A percentile compares a stretch with the other conserved stretches of the same genome.
Evolutionary conservation across 2,888 invertebrate species (phyloP).

Genomic region (Agapetus fuscipes): DNA sequence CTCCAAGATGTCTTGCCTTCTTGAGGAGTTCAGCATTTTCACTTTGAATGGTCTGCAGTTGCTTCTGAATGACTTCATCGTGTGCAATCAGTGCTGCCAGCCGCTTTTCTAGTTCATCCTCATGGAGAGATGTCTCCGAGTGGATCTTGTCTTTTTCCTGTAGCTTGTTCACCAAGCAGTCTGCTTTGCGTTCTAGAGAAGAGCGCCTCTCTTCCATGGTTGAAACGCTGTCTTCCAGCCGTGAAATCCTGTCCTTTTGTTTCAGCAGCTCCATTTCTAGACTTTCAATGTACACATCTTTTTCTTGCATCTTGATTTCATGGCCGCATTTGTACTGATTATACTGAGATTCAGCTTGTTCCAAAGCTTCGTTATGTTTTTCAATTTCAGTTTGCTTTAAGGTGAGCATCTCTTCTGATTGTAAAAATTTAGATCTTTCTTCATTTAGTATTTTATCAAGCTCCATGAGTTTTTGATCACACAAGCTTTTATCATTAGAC

Average conservation of each 20-base stretch:
- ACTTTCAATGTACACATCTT: constrained; percentile 63
- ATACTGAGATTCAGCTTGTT: constrained; percentile 31
- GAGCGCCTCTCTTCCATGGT: constrained; percentile 50
- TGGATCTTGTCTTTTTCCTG: constrained; percentile 47
- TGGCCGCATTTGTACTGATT: constrained; percentile 39
- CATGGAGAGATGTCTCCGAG: constrained; percentile 50
- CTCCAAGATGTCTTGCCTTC: constrained; percentile 42
- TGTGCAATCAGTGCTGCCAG: constrained; percentile 51
- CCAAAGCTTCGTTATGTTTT: constrained; percentile 32
- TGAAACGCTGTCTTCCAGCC: constrained; percentile 56
- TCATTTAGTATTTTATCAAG: constrained; percentile 38
- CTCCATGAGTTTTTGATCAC: constrained; percentile 36
- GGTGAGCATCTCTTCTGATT: constrained; percentile 1
- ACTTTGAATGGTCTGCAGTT: constrained; percentile 48
- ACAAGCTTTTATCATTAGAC: constrained; percentile 30
- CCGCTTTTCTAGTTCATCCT: constrained; percentile 53
- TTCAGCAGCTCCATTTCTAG: constrained; percentile 56
- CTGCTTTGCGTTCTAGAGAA: constrained; percentile 50
- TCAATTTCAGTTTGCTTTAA: constrained; percentile 31
- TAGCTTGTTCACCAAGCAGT: constrained; percentile 51
- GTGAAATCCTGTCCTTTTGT: constrained; percentile 52
- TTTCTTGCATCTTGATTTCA: constrained; percentile 63
- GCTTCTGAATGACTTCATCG: constrained; percentile 52
- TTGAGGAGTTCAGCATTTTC: constrained; percentile 47
- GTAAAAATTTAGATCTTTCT: too few species aligned